Conservation (phyloP, 2,113 vertebrate species). For the Antigone vipio region DNA sequence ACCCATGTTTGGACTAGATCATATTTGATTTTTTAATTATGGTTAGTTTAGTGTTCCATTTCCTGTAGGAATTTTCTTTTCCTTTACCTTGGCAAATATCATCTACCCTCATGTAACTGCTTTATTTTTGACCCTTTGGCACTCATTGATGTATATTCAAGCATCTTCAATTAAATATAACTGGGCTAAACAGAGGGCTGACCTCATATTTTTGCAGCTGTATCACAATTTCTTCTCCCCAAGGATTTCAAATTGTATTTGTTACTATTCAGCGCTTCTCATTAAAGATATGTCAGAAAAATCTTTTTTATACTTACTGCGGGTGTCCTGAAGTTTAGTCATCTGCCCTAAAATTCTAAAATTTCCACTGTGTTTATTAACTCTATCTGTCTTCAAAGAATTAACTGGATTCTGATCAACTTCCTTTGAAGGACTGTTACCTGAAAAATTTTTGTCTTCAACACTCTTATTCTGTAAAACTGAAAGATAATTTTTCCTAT, state of each 20-base stretch:
- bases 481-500: neutral
- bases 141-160: neutral
- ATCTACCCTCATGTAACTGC: neutral
- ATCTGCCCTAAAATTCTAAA: neutral
- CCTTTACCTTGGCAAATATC: neutral
- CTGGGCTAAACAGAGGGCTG: neutral
- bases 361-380: neutral
- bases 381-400: neutral
- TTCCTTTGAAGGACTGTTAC: neutral
- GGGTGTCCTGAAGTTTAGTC: neutral
- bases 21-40: neutral
- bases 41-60: neutral
- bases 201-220: neutral
- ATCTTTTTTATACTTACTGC: neutral
- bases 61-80: neutral
- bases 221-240: neutral
- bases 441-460: neutral
- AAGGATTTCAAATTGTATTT: neutral
- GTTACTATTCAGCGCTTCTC: neutral
- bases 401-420: neutral
- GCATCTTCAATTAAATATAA: neutral
- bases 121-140: neutral
- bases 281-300: neutral
- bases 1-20: neutral
- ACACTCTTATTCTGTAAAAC: neutral